Conservation (phyloP, 2,888 invertebrate genomes). For the Unio pictorum region DNA sequence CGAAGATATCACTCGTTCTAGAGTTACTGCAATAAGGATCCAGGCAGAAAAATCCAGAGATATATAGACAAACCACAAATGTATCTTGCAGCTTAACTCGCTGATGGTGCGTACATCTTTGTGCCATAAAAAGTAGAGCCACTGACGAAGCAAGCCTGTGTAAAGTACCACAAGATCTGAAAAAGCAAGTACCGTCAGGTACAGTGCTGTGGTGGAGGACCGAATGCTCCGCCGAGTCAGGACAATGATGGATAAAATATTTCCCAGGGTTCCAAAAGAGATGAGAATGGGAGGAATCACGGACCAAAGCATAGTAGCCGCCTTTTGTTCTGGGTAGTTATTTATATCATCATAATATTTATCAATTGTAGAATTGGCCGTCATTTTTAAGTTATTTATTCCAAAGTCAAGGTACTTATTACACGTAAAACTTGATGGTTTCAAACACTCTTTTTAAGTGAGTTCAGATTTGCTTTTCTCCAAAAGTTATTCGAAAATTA, state of each 20-base stretch:
- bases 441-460: too few relatives aligned
- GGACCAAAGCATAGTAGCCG: conserved; percentile 37
- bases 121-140: conserved; percentile 30
- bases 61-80: conserved; percentile 53
- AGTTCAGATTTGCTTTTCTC: too few relatives aligned
- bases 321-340: conserved; percentile 23
- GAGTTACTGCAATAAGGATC: conserved; percentile 60
- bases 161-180: conserved; percentile 54
- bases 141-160: conserved; percentile 55
- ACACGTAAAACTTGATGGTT: too few relatives aligned
- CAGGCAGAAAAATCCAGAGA: conserved; percentile 58
- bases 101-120: conserved; percentile 43
- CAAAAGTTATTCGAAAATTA: too few relatives aligned
- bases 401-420: too few relatives aligned
- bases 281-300: conserved; percentile 52
- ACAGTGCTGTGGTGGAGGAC: conserved; percentile 47
- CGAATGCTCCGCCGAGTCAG: conserved; percentile 45
- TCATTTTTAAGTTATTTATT: too few relatives aligned
- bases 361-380: too few relatives aligned
- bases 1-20: conserved; percentile 55
- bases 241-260: conserved; percentile 47
- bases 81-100: conserved; percentile 41
- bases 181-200: conserved; percentile 48
- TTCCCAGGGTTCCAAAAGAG: conserved; percentile 57
- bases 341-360: conserved; percentile 11